These are phyloP conservation scores for Cyanoderma ruficeps DNA, from an alignment of 2,113 vertebrate species.

Conservation along the genomic window DNA sequence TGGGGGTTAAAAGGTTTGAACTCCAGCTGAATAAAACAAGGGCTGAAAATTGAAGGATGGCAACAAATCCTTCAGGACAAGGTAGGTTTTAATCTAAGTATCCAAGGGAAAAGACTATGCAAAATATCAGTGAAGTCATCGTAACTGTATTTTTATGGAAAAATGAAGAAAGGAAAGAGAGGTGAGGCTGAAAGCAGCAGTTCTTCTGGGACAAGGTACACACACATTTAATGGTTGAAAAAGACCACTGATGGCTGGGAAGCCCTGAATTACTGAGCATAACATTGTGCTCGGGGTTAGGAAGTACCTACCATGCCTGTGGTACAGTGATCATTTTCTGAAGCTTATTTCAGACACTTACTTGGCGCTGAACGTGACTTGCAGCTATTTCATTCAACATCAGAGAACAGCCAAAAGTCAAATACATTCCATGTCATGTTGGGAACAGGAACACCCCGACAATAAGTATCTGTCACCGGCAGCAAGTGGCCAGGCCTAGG, in stretches of 20 bases:
- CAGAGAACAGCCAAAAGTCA: background rate
- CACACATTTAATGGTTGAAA: background rate
- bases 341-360: background rate
- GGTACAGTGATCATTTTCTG: background rate
- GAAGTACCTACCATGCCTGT: accelerated
- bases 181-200: background rate
- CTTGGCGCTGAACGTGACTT: background rate
- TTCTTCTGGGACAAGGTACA: background rate
- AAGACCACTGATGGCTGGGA: background rate
- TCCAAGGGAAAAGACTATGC: background rate
- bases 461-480: background rate
- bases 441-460: background rate
- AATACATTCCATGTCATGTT: accelerated
- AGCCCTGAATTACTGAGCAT: background rate
- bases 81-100: constrained; percentile 52
- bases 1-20: background rate
- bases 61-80: constrained; percentile 79
- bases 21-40: constrained; percentile 13
- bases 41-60: constrained; percentile 67
- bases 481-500: background rate
- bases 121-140: background rate
- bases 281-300: background rate
- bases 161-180: background rate
- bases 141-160: background rate
- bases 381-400: accelerated